A percentile compares a stretch with the other conserved stretches of the same genome.
Evolutionary conservation across 2,797 vertebrate species (phyloP).

Genomic region (Cyprinodon diabolis): DNA sequence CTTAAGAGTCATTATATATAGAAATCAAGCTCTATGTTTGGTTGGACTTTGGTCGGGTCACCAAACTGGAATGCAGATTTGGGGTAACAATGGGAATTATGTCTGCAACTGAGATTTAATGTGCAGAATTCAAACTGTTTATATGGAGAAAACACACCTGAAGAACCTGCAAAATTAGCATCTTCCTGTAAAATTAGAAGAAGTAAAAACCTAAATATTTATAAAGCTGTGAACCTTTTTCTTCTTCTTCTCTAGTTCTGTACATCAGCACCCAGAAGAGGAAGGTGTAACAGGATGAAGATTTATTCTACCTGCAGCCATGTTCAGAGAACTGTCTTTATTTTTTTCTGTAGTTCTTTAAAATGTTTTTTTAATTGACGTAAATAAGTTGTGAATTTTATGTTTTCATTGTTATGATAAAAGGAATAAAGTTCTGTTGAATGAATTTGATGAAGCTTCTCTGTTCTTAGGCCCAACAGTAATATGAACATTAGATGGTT

Average conservation of each 20-base stretch:
- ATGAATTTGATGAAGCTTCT: background rate
- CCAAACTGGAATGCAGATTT: background rate
- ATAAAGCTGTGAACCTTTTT: background rate
- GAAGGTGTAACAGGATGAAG: slow-evolving; percentile 85
- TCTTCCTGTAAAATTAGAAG: background rate
- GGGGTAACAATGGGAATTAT: background rate
- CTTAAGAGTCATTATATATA: slow-evolving; percentile 11
- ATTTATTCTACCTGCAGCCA: slow-evolving; percentile 34
- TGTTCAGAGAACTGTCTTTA: slow-evolving; percentile 25
- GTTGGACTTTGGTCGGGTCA: background rate
- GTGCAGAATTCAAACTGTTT: background rate
- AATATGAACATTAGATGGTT: background rate
- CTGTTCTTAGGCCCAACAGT: background rate
- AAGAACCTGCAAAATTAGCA: background rate
- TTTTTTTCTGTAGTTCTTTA: slow-evolving; percentile 53
- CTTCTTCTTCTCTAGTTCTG: slow-evolving; percentile 80
- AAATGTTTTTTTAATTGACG: slow-evolving; percentile 55
- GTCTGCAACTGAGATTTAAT: background rate
- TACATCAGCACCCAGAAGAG: slow-evolving; percentile 99
- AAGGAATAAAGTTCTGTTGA: background rate
- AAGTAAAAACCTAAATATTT: background rate
- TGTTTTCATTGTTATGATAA: slow-evolving; percentile 23
- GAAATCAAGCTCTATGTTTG: background rate
- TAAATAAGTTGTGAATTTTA: slow-evolving; percentile 65
- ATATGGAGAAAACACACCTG: background rate